Conservation (phyloP, 1,140 invertebrate genomes). For the Brachystomella parvula region DNA sequence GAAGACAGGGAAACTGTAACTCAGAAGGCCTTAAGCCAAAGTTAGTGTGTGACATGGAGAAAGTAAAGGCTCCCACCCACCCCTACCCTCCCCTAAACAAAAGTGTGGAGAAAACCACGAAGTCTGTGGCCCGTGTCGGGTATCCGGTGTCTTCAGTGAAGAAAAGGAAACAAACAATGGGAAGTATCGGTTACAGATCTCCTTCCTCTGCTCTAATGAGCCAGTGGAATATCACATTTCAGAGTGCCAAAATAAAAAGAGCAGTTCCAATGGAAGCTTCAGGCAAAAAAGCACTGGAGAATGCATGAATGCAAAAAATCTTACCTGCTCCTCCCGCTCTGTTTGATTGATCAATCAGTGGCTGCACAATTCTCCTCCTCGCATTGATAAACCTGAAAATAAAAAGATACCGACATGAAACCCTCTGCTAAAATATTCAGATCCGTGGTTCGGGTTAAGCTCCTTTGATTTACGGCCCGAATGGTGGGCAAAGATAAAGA, state of each 20-base stretch:
- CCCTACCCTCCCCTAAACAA: too few species aligned
- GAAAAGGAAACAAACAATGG: not conserved
- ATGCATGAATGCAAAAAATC: too few species aligned
- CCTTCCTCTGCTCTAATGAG: not conserved
- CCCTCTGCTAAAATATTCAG: too few species aligned
- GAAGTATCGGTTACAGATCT: not conserved
- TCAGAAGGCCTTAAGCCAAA: too few species aligned
- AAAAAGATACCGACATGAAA: conserved; percentile 37
- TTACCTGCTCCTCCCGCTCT: conserved; percentile 67
- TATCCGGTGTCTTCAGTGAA: conserved; percentile 1
- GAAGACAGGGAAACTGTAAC: too few species aligned
- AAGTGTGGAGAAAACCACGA: not conserved
- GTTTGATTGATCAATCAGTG: conserved; percentile 96
- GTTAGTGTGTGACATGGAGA: too few species aligned
- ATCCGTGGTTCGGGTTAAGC: too few species aligned
- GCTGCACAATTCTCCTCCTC: conserved; percentile 92
- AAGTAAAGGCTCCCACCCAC: not conserved
- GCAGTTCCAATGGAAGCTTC: not conserved
- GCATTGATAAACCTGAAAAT: conserved; percentile 88
- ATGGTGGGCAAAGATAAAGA: not conserved
- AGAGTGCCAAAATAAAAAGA: not conserved
- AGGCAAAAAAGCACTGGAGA: too few species aligned
- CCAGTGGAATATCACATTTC: not conserved
- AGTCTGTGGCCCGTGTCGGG: not conserved
- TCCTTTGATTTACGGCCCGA: too few species aligned